Percentiles rank a stretch among this genome's conserved stretches.
Evolutionary conservation across 2,888 invertebrate species (phyloP).

Genomic region (Stenotaenia linearis): DNA sequence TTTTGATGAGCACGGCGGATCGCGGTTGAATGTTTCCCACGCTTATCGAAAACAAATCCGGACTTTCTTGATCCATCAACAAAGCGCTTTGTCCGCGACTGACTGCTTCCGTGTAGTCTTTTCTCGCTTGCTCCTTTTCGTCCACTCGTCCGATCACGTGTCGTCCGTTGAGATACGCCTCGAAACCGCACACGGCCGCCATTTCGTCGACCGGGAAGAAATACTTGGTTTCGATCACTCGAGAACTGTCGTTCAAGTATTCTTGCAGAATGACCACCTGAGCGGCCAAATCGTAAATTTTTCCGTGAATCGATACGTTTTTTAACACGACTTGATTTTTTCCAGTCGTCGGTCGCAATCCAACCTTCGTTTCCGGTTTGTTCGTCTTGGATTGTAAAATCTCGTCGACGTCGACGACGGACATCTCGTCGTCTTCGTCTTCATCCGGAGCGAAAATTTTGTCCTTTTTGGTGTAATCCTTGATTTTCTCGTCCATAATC

Average conservation of each 20-base stretch:
- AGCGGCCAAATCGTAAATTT: conserved; percentile 13
- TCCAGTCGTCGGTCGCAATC: not conserved
- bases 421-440: not conserved
- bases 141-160: conserved; percentile 48
- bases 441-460: not conserved
- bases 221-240: conserved; percentile 48
- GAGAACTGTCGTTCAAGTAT: conserved; percentile 24
- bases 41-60: conserved; percentile 48
- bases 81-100: conserved; percentile 49
- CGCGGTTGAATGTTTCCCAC: conserved; percentile 48
- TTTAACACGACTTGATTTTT: not conserved
- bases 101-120: conserved; percentile 48
- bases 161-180: conserved; percentile 49
- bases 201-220: conserved; percentile 48
- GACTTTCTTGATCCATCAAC: conserved; percentile 46
- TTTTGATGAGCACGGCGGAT: conserved; percentile 47
- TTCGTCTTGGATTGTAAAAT: not conserved
- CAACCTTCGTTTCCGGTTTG: not conserved
- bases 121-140: conserved; percentile 47
- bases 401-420: not conserved
- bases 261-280: conserved; percentile 35
- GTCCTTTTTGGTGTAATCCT: not conserved
- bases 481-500: not conserved
- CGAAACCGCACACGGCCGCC: conserved; percentile 50
- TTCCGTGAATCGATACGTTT: not conserved